A percentile compares a stretch with the other conserved stretches of the same genome.
These are phyloP conservation scores for Margaritifera margaritifera DNA, from an alignment of 2,888 invertebrate species.

Conservation along the genomic window DNA sequence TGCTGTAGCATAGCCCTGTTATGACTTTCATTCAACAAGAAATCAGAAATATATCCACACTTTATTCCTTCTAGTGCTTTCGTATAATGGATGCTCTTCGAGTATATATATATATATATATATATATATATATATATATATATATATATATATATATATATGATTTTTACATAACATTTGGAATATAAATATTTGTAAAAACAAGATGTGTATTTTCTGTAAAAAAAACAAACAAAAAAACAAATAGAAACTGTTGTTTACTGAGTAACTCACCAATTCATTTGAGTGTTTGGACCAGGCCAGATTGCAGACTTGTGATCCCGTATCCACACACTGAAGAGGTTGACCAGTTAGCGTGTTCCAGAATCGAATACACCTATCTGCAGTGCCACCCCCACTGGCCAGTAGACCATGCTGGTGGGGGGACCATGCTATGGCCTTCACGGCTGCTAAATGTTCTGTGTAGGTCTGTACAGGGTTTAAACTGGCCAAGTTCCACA, in stretches of 20 bases:
- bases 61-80: too few species aligned
- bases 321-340: constrained; percentile 98
- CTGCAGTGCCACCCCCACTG: constrained; percentile 99
- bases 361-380: constrained; percentile 97
- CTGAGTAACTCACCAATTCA: constrained; percentile 83
- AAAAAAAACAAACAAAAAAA: too few species aligned
- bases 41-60: too few species aligned
- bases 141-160: too few species aligned
- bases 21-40: too few species aligned
- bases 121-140: too few species aligned
- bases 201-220: too few species aligned
- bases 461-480: constrained; percentile 94
- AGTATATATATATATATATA: too few species aligned
- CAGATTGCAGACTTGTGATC: constrained; percentile 97
- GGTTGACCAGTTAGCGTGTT: constrained; percentile 98
- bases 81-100: too few species aligned
- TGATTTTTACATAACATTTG: too few species aligned
- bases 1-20: too few species aligned
- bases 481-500: constrained; percentile 83
- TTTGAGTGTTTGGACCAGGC: constrained; percentile 99
- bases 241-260: neutral
- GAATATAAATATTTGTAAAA: too few species aligned
- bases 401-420: constrained; percentile 97
- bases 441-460: constrained; percentile 93
- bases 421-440: constrained; percentile 99